A percentile compares a stretch with the other conserved stretches of the same genome.
phyloP scores from a whole-genome alignment of 2,113 vertebrate species.

The Meriones unguiculatus region DNA sequence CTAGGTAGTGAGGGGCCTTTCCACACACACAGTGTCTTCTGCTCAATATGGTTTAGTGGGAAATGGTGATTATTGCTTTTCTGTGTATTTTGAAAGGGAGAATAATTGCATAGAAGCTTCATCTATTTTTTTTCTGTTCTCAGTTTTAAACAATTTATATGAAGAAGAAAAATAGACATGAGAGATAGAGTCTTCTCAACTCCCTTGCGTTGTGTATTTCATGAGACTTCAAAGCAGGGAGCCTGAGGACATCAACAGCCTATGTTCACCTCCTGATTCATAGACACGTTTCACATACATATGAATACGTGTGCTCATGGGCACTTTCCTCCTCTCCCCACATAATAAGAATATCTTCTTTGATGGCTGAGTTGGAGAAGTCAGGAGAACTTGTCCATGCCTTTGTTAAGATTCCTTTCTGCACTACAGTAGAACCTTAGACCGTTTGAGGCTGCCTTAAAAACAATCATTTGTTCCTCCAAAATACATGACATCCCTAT shows the following conservation, averaged over 20 bases:
- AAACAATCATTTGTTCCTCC: neutral
- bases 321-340: neutral
- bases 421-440: neutral
- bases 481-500: neutral
- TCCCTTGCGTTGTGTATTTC: neutral
- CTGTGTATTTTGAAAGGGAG: neutral
- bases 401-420: slow-evolving; percentile 17
- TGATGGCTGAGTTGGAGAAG: slow-evolving; percentile 29
- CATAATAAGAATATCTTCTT: slow-evolving; percentile 31
- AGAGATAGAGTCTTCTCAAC: neutral
- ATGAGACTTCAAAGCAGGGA: neutral
- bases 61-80: neutral
- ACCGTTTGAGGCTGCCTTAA: neutral
- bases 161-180: neutral
- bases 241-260: slow-evolving; percentile 47
- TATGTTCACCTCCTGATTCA: slow-evolving; percentile 72
- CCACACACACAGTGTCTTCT: neutral
- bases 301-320: too few relatives aligned
- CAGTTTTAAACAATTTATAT: neutral
- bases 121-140: neutral
- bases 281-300: neutral
- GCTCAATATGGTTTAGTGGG: neutral
- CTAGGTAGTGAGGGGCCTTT: neutral
- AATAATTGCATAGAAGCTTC: neutral
- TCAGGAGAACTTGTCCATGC: neutral